Conservation (phyloP, 2,113 vertebrate species). For the Erythrocercus mccallii region DNA sequence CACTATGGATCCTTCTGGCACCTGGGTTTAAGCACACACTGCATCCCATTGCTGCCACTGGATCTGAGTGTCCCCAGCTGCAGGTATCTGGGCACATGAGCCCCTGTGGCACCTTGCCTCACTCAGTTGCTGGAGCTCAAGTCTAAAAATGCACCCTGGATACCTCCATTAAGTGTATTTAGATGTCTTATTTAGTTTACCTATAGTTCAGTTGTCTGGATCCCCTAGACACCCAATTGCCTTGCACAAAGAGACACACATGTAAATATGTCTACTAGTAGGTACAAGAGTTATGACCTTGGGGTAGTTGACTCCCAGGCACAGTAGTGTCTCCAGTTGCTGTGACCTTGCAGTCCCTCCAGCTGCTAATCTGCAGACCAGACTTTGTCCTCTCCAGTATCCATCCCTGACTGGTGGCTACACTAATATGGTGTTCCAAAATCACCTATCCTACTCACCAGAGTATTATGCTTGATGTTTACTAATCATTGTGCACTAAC, state of each 20-base stretch:
- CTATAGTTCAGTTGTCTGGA: neutral
- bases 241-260: neutral
- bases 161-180: neutral
- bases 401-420: neutral
- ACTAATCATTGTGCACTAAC: neutral
- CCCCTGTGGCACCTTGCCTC: neutral
- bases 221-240: neutral
- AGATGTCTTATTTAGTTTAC: neutral
- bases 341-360: neutral
- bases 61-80: neutral
- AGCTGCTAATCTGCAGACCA: neutral
- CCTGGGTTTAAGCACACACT: neutral
- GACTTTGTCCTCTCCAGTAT: neutral
- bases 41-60: neutral
- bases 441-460: neutral
- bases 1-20: neutral
- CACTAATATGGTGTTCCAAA: neutral
- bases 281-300: neutral
- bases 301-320: neutral
- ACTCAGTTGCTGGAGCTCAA: neutral
- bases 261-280: too few species aligned
- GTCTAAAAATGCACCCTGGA: neutral
- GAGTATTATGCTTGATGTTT: neutral
- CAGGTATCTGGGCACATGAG: neutral
- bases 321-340: neutral